phyloP scores from a whole-genome alignment of 2,888 invertebrate genomes.

The Crossocerus cetratus region DNA sequence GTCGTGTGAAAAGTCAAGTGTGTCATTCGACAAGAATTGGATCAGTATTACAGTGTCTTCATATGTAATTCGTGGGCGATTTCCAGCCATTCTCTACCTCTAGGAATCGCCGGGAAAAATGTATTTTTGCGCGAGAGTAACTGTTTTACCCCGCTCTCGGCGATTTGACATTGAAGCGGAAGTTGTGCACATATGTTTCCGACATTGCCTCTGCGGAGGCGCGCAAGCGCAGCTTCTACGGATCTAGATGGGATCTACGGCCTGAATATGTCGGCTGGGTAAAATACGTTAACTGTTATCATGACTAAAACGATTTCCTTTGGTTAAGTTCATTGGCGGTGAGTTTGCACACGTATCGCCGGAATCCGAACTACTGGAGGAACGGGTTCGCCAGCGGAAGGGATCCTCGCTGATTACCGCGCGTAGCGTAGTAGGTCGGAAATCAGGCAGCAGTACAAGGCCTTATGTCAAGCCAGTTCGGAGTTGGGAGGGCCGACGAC shows the following conservation, averaged over 20 bases:
- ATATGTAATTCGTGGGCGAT: not conserved
- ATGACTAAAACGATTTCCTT: slow-evolving; percentile 63
- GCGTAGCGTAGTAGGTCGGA: slow-evolving; percentile 34
- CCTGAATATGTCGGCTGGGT: slow-evolving; percentile 74
- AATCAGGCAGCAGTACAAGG: slow-evolving; percentile 45
- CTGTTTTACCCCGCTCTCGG: no score
- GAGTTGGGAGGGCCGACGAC: slow-evolving; percentile 66
- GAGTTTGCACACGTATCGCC: slow-evolving; percentile 37
- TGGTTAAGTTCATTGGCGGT: slow-evolving; percentile 61
- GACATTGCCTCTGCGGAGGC: slow-evolving; percentile 55
- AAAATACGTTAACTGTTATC: slow-evolving; percentile 70
- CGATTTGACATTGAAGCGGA: slow-evolving; percentile 70
- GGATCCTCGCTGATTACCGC: slow-evolving; percentile 15
- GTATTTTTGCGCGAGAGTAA: no score
- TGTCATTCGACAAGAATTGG: no score
- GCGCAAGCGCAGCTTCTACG: slow-evolving; percentile 65
- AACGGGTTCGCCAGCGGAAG: not conserved
- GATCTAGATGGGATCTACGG: slow-evolving; percentile 34
- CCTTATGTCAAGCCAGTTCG: slow-evolving; percentile 72
- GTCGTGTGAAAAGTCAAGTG: no score
- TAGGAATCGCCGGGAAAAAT: no score
- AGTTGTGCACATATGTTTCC: slow-evolving; percentile 73
- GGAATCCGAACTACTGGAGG: slow-evolving; percentile 14
- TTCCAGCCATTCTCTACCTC: not conserved
- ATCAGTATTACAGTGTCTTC: not conserved